Base-by-base conservation (phyloP, 2,797 vertebrate species). In the Semaprochilodus insignis region DNA sequence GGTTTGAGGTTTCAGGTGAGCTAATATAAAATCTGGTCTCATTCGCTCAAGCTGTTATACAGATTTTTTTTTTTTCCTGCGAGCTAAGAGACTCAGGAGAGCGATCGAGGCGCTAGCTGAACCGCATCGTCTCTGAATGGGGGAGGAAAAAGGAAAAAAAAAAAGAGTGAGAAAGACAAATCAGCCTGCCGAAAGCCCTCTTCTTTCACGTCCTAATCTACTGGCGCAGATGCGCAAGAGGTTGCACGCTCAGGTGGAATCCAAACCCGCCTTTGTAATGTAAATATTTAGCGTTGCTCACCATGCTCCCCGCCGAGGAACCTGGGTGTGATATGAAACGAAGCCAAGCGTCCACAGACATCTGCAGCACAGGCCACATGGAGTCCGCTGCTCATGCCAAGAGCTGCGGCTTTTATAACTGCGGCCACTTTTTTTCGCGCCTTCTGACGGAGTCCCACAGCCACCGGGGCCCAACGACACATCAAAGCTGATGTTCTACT, bases 271-370 rank as follows among this genome's bases (percentile, higher is more conserved):
- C 74, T 83, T 80, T 73, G 78, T 79, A 74, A 73, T 80, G 84
- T 88, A 87, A 89, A 90, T 86, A 88, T 88, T 88, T 83, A 85
- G 78, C 77, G 63, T 23, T 65, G 65, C 86, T 87, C 87, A 88
- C 87, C 87, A 90, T 90, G 72, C 85, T 86, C 84, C 78, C 80
- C 25, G 78, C 80, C 78, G 84, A 86, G 85, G 86, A 87, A 84
- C 82, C 86, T 60, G 85, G 87, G 84, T 86, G 87, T 57, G 85
- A 87, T 86, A 85, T 85, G 87, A 89, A 87, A 83, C 14, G 83
- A 60, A 88, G 84, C 86, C 89, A 88, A 86, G 83, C 86, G 81
- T 88, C 88, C 82, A 88, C 86, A 84, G 87, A 88, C 88, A 88
- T 87, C 88, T 88, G 88, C 85, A 81, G 80, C 60, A 27, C 81